Conservation (phyloP, 2,888 invertebrate genomes). For the Acrobasis suavella region DNA sequence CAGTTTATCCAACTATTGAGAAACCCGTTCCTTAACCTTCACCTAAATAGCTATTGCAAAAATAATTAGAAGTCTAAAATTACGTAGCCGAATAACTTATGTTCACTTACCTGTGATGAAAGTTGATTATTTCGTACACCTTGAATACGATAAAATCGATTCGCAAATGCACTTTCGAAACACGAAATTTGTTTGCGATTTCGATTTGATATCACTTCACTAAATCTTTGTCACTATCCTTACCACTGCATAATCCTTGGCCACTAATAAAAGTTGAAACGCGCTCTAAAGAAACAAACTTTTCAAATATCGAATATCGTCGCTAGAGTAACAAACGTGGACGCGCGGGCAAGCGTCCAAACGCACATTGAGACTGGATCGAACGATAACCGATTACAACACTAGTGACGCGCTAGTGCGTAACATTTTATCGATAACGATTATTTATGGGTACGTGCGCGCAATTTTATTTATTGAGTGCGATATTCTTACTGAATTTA, state of each 20-base stretch:
- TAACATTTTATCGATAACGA: constrained; percentile 46
- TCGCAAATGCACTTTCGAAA: constrained; percentile 20
- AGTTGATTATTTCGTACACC: constrained; percentile 19
- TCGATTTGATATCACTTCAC: constrained; percentile 12
- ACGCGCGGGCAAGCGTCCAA: constrained; percentile 39
- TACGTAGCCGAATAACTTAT: constrained; percentile 18
- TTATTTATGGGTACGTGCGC: constrained; percentile 34
- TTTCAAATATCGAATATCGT: constrained; percentile 33
- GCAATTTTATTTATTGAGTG: constrained; percentile 15
- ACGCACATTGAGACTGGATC: constrained; percentile 44
- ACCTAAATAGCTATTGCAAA: constrained; percentile 16
- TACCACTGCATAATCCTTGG: constrained; percentile 20
- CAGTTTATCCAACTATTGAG: constrained; percentile 1
- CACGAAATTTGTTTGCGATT: constrained; percentile 14
- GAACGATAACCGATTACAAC: constrained; percentile 64
- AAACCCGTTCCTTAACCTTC: constrained; percentile 15
- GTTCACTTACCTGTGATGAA: constrained; percentile 21
- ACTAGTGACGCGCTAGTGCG: constrained; percentile 51
- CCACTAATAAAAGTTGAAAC: constrained; percentile 7
- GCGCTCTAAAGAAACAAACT: constrained; percentile 1
- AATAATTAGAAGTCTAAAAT: constrained; percentile 13
- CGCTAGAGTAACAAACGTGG: constrained; percentile 36
- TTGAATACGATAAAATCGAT: constrained; percentile 17
- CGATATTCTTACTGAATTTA: constrained; percentile 12
- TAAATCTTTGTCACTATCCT: constrained; percentile 11